A percentile compares a stretch with the other conserved stretches of the same genome.
Evolutionary conservation across 1,140 invertebrate genomes (phyloP).

Genomic region (Microvelia longipes): DNA sequence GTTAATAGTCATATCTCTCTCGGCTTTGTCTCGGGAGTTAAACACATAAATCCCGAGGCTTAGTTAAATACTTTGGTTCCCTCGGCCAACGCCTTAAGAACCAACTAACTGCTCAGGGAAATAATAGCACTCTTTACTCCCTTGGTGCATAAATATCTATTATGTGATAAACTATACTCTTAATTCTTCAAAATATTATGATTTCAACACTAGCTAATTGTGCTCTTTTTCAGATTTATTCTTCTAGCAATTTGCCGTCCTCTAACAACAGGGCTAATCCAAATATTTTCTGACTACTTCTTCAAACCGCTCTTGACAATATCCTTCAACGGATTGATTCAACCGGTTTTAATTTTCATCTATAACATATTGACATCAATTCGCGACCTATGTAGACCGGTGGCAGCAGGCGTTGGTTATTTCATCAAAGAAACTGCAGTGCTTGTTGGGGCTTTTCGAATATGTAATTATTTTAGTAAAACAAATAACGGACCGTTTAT

Average conservation of each 20-base stretch:
- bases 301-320: constrained; percentile 47
- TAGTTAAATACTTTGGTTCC: too few species aligned
- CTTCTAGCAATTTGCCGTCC: constrained; percentile 40
- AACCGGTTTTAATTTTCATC: constrained; percentile 42
- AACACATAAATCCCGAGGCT: too few species aligned
- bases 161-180: too few species aligned
- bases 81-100: too few species aligned
- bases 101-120: too few species aligned
- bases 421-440: constrained; percentile 34
- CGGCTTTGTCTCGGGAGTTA: too few species aligned
- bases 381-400: constrained; percentile 42
- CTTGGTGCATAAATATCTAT: too few species aligned
- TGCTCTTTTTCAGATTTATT: constrained; percentile 32
- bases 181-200: too few species aligned
- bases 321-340: constrained; percentile 44
- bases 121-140: too few species aligned
- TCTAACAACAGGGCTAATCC: constrained; percentile 40
- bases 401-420: constrained; percentile 36
- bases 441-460: constrained; percentile 33
- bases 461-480: constrained; percentile 30
- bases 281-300: constrained; percentile 45
- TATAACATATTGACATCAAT: constrained; percentile 43
- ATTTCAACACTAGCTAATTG: too few species aligned
- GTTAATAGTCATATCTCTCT: too few species aligned
- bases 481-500: constrained; percentile 9